Conservation (phyloP, 2,888 invertebrate genomes). For the Calameuta pallipes region DNA sequence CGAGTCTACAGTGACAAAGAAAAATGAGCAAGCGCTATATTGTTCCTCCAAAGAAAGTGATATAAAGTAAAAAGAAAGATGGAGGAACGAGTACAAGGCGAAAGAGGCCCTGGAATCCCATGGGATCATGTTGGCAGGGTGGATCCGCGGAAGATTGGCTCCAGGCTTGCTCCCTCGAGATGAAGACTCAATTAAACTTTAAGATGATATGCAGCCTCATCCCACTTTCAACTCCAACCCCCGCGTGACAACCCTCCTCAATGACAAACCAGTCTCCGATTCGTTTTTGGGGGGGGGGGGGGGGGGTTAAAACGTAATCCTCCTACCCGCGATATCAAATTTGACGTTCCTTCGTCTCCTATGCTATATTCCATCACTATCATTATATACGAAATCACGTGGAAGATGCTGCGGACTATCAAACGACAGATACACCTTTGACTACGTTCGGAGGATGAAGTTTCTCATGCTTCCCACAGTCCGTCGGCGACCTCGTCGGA, state of each 20-base stretch:
- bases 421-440: neutral
- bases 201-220: conserved; percentile 71
- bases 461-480: conserved; percentile 46
- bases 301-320: neutral
- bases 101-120: conserved; percentile 24
- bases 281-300: neutral
- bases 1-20: neutral
- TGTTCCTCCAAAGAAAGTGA: conserved; percentile 23
- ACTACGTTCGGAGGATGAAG: neutral
- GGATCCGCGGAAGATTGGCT: conserved; percentile 59
- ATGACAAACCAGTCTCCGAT: neutral
- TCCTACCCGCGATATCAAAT: neutral
- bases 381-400: neutral
- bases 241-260: conserved; percentile 2
- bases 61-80: conserved; percentile 11
- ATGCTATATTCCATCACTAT: neutral
- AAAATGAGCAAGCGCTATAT: neutral
- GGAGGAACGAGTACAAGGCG: conserved; percentile 20
- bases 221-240: conserved; percentile 48
- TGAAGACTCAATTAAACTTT: conserved; percentile 79
- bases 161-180: conserved; percentile 68
- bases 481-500: conserved; percentile 39
- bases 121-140: conserved; percentile 38
- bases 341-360: neutral
- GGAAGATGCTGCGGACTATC: neutral